A percentile compares a stretch with the other conserved stretches of the same genome.
Conservation (phyloP, 2,888 invertebrate genomes). For the Andrena flavipes region DNA sequence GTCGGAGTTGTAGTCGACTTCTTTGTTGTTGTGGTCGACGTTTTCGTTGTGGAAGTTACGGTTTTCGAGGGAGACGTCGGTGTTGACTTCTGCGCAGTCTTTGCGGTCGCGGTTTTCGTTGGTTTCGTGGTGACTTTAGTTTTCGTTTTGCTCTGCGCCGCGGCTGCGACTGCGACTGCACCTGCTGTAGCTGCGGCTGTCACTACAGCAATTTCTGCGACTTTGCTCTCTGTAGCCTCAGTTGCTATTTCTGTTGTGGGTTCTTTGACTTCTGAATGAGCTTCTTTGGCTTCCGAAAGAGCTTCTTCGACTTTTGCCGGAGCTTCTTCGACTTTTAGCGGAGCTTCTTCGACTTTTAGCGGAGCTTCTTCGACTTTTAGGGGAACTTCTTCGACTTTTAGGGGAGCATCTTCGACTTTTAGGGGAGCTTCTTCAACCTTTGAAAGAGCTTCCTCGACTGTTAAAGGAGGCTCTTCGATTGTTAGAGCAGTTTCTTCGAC, state of each 20-base stretch:
- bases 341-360: not conserved
- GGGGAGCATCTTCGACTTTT: not conserved
- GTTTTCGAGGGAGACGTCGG: conserved; percentile 77
- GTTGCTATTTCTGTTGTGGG: conserved; percentile 56
- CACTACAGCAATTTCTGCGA: conserved; percentile 68
- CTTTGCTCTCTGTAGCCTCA: conserved; percentile 59
- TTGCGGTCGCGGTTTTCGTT: conserved; percentile 68
- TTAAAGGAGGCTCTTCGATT: not conserved
- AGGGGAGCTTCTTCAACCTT: not conserved
- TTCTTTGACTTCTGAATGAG: conserved; percentile 7
- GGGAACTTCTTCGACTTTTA: not conserved
- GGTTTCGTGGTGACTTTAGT: conserved; percentile 55
- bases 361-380: not conserved
- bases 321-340: not conserved
- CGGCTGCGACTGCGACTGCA: conserved; percentile 69
- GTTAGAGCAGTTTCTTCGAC: not conserved
- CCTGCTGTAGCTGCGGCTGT: conserved; percentile 76
- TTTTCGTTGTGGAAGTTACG: conserved; percentile 59
- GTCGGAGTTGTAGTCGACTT: conserved; percentile 47
- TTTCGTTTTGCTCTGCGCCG: conserved; percentile 77
- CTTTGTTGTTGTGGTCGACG: conserved; percentile 58
- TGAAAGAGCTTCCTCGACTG: not conserved
- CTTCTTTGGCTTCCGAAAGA: not conserved
- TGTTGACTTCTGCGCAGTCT: conserved; percentile 71
- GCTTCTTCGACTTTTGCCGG: not conserved